These are phyloP conservation scores for Drosophila serrata DNA, from an alignment of 1,140 invertebrate species.

Conservation along the genomic window DNA sequence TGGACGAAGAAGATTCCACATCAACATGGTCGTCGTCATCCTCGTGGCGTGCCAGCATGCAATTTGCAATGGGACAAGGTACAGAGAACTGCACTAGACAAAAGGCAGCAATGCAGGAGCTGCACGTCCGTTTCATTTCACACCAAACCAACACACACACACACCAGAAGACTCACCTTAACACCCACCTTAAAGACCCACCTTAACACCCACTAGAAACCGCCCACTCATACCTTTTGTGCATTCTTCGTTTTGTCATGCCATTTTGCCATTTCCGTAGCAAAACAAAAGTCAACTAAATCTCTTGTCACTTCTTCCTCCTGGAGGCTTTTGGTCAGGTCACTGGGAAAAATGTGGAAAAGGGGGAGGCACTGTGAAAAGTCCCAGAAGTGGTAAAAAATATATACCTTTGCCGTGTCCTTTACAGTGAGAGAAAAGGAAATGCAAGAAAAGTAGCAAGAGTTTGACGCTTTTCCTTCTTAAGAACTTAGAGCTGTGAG, in stretches of 20 bases:
- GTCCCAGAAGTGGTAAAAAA: slow-evolving; percentile 35
- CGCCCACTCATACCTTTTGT: slow-evolving; percentile 46
- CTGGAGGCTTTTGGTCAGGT: slow-evolving; percentile 49
- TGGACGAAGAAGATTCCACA: slow-evolving; percentile 38
- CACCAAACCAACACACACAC: slow-evolving; percentile 5
- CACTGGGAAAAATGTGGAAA: slow-evolving; percentile 20
- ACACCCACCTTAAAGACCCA: slow-evolving; percentile 7
- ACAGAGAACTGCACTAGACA: slow-evolving; percentile 51
- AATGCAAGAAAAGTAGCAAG: background rate
- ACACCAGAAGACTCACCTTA: background rate
- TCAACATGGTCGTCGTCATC: slow-evolving; percentile 52
- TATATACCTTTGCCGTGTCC: slow-evolving; percentile 1
- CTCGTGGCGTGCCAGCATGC: slow-evolving; percentile 59
- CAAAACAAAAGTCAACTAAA: slow-evolving; percentile 69
- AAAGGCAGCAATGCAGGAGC: slow-evolving; percentile 37
- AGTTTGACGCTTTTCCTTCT: background rate
- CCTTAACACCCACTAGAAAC: background rate
- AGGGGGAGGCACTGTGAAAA: slow-evolving; percentile 5
- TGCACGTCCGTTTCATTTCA: slow-evolving; percentile 50
- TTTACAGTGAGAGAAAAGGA: slow-evolving; percentile 5
- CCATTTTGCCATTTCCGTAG: slow-evolving; percentile 66
- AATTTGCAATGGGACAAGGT: slow-evolving; percentile 50
- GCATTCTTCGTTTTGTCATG: slow-evolving; percentile 65
- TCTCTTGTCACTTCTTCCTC: slow-evolving; percentile 62
- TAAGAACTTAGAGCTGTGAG: background rate